Evolutionary conservation across 2,888 invertebrate species (phyloP).

Genomic region (Drosophila neotestacea): DNA sequence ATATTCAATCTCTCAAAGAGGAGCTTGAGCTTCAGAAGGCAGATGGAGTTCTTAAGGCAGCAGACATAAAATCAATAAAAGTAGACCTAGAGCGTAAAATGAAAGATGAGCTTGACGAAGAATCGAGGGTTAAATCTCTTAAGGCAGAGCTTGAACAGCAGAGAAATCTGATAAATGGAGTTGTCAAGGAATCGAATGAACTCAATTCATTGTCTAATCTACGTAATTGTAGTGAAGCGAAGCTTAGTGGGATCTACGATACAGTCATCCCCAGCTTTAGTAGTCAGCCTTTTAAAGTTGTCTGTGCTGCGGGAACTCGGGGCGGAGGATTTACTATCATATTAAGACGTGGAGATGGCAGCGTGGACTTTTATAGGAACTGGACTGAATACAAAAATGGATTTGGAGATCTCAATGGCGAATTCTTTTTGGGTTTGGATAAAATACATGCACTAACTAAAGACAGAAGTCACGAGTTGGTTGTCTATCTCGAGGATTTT

Average conservation of each 20-base stretch:
- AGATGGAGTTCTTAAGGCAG: too few relatives aligned
- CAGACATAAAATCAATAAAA: too few relatives aligned
- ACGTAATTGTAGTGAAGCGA: slow-evolving; percentile 3
- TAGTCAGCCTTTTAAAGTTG: slow-evolving; percentile 33
- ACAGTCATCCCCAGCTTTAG: slow-evolving; percentile 38
- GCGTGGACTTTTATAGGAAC: not conserved
- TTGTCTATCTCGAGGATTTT: slow-evolving; percentile 36
- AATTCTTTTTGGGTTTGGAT: slow-evolving; percentile 47
- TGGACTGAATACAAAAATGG: slow-evolving; percentile 44
- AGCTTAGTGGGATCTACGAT: slow-evolving; percentile 27
- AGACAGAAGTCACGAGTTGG: slow-evolving; percentile 20
- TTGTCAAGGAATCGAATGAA: too few relatives aligned
- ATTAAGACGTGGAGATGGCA: not conserved
- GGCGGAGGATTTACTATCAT: slow-evolving; percentile 42
- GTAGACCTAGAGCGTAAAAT: too few relatives aligned
- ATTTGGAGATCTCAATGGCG: slow-evolving; percentile 36
- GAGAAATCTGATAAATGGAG: too few relatives aligned
- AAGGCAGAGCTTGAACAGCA: too few relatives aligned
- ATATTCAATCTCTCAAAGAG: too few relatives aligned
- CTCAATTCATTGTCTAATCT: too few relatives aligned
- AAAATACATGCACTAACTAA: slow-evolving; percentile 41
- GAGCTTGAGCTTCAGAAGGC: too few relatives aligned
- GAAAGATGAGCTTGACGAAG: too few relatives aligned
- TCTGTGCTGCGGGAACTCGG: slow-evolving; percentile 32
- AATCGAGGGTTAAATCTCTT: too few relatives aligned